phyloP scores from a whole-genome alignment of 2,888 invertebrate genomes.

The Eupithecia exiguata region DNA sequence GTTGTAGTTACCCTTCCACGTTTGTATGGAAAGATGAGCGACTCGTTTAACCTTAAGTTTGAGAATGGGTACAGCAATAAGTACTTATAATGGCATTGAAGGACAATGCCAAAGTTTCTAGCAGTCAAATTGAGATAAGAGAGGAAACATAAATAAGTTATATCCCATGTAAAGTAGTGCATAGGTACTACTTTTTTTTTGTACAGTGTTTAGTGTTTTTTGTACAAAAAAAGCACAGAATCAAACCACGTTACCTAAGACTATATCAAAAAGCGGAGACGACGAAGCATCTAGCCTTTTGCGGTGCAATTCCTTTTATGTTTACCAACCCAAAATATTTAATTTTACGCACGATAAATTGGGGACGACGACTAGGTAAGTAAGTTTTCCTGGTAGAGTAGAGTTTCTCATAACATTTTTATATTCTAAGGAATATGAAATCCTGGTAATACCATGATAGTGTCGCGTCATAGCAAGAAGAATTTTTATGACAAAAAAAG shows the following conservation, averaged over 20 bases:
- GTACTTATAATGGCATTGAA: too few relatives aligned
- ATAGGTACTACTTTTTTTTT: too few relatives aligned
- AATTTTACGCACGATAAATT: slow-evolving; percentile 8
- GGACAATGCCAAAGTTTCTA: background rate
- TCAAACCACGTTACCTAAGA: background rate
- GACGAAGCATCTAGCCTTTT: background rate
- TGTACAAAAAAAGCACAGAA: background rate
- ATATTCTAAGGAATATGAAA: background rate
- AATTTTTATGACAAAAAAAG: background rate
- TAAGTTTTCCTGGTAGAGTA: background rate
- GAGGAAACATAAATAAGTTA: background rate
- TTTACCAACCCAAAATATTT: slow-evolving; percentile 7
- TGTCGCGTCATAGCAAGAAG: background rate
- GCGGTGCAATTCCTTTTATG: background rate
- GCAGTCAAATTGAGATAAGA: background rate
- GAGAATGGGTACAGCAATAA: background rate
- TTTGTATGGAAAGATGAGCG: too few relatives aligned
- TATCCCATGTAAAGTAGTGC: background rate
- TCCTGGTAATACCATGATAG: too few relatives aligned
- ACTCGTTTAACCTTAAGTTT: too few relatives aligned
- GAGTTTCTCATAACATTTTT: slow-evolving; percentile 2
- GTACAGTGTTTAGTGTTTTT: too few relatives aligned
- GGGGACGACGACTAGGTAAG: background rate
- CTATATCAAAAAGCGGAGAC: background rate
- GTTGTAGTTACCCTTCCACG: too few relatives aligned